phyloP scores from a whole-genome alignment of 2,888 invertebrate genomes.

The Ectobius pallidus region DNA sequence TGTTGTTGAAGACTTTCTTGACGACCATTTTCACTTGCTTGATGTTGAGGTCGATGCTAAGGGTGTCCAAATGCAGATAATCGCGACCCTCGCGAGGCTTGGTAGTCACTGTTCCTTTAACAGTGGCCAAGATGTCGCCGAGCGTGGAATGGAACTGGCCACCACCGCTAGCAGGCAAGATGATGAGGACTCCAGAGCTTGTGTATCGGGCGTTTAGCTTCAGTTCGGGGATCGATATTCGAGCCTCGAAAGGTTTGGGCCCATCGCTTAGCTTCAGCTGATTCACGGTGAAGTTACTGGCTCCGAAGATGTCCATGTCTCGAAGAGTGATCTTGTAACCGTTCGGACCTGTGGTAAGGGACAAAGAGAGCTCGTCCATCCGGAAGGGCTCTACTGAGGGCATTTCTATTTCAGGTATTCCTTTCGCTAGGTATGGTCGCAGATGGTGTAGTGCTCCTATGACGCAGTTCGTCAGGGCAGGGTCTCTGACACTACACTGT shows the following conservation, averaged over 20 bases:
- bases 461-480: slow-evolving; percentile 60
- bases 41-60: slow-evolving; percentile 65
- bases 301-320: slow-evolving; percentile 56
- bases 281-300: slow-evolving; percentile 58
- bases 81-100: slow-evolving; percentile 56
- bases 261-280: slow-evolving; percentile 61
- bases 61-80: slow-evolving; percentile 66
- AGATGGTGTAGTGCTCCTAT: slow-evolving; percentile 56
- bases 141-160: slow-evolving; percentile 71
- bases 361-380: slow-evolving; percentile 61
- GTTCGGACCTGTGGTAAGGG: slow-evolving; percentile 57
- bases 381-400: slow-evolving; percentile 67
- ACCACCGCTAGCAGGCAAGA: slow-evolving; percentile 73
- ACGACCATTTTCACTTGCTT: slow-evolving; percentile 69
- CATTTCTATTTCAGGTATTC: slow-evolving; percentile 67
- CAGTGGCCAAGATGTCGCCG: slow-evolving; percentile 63
- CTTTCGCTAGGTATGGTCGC: slow-evolving; percentile 54
- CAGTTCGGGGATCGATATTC: slow-evolving; percentile 67
- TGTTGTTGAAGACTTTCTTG: slow-evolving; percentile 70
- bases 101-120: slow-evolving; percentile 64
- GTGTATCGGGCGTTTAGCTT: slow-evolving; percentile 69
- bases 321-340: slow-evolving; percentile 58
- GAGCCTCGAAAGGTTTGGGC: slow-evolving; percentile 69
- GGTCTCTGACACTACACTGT: slow-evolving; percentile 68
- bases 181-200: slow-evolving; percentile 71